Evolutionary conservation across 1,140 invertebrate species (phyloP), one percentile per base, ranked within the genome.

Genomic region (Elymnias hypermnestra): DNA sequence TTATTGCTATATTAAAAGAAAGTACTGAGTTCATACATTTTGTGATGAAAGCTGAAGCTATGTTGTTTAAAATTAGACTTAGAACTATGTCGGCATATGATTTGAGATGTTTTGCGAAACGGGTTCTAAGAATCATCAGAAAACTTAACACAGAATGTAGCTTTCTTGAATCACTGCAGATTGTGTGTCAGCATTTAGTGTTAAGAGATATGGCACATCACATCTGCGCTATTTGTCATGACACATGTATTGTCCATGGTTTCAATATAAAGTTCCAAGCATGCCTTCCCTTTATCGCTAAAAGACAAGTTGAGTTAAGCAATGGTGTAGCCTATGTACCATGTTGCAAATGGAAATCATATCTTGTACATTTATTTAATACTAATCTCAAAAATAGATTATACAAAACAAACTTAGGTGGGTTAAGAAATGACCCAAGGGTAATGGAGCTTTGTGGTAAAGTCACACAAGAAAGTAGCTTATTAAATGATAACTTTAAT

Each of bases 311-410:
- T 6, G 67, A 87, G 50, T 43, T 91, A 28, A 55, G 46, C 36
- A 63, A 85, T 57, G 90, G 90, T 2, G 54, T 77, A 31, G 87
- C 81, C 6, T 55, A 55, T 9, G 65, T 91, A 52, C 69, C 86
- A 4, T 91, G 90, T 62, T 85, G 77, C n/a, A 78, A 85, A 66
- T 91, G 89, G 89, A 89, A 86, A 62, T 44, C 72, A 47, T 61
- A 87, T 35, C 55, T 91, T 2, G 31, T 64, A 43, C 71, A 73
- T 14, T 58, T 91, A 40, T 92, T 88, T 63, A 53, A 62, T 35
- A 77, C 63, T 36, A 87, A 88, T 68, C 61, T 90, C 26, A 64
- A 46, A 10, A 57, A 66, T 22, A 86, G 82, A 69, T 33, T 87
- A 45, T 53, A 39, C 17, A 64, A 65, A 19, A 83, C 77, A 47